phyloP scores from a whole-genome alignment of 2,888 invertebrate genomes.

The Sphecodes monilicornis region DNA sequence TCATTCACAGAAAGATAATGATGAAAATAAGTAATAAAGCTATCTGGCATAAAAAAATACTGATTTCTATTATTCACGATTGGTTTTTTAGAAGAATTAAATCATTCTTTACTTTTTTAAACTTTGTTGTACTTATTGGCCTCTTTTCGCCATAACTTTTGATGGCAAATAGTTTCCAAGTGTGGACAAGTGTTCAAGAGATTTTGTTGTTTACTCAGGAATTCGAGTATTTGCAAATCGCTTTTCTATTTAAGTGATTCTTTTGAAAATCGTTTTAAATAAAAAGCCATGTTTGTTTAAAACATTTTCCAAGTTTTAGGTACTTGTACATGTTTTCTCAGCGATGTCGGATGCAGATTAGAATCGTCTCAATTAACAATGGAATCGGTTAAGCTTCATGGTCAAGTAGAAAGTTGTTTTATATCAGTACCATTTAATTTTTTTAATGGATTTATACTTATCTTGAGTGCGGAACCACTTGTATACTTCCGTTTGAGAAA shows the following conservation, averaged over 20 bases:
- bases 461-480: not conserved
- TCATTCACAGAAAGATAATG: not conserved
- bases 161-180: not conserved
- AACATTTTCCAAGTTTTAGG: not conserved
- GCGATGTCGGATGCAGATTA: not conserved
- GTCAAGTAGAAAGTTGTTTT: conserved; percentile 3
- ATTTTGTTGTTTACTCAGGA: not conserved
- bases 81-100: not conserved
- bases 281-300: not conserved
- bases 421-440: not conserved
- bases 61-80: not conserved
- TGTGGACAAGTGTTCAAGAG: not conserved
- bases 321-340: not conserved
- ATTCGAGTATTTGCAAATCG: not conserved
- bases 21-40: not conserved
- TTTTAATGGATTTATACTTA: not conserved
- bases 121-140: not conserved
- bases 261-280: not conserved
- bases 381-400: not conserved
- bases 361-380: not conserved
- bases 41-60: not conserved
- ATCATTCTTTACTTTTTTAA: not conserved
- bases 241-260: not conserved
- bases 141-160: not conserved
- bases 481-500: not conserved